Conservation (phyloP, 2,888 invertebrate genomes). For the Caenorhabditis sp. region DNA sequence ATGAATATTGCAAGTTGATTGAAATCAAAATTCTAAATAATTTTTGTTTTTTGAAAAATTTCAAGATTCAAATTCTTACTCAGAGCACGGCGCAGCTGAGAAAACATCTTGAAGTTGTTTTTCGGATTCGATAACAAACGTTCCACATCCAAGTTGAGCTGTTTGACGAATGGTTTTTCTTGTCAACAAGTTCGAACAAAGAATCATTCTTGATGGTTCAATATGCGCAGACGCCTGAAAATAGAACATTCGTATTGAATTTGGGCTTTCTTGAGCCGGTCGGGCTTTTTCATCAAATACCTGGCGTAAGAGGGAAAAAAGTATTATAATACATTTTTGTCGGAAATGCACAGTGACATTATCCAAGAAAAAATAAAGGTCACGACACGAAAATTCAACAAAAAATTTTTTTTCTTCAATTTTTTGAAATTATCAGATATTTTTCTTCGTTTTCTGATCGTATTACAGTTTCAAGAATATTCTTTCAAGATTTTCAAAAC, state of each 20-base stretch:
- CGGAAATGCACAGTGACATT: too few relatives aligned
- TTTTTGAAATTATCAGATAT: neutral
- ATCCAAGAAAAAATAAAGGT: too few relatives aligned
- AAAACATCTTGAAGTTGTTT: conserved; percentile 59
- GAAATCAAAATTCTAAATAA: conserved; percentile 34
- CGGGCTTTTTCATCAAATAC: too few relatives aligned
- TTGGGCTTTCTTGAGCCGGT: too few relatives aligned
- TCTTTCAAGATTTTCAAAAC: neutral
- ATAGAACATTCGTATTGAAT: too few relatives aligned
- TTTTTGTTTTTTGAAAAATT: neutral
- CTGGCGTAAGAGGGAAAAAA: too few relatives aligned
- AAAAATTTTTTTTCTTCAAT: too few relatives aligned
- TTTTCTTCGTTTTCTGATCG: neutral
- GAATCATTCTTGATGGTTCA: conserved; percentile 30
- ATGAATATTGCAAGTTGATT: conserved; percentile 22
- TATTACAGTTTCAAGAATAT: too few relatives aligned
- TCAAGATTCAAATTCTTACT: neutral
- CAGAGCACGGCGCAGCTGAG: neutral
- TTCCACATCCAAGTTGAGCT: conserved; percentile 38
- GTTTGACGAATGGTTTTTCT: conserved; percentile 35
- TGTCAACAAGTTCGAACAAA: conserved; percentile 37
- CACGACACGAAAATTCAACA: too few relatives aligned
- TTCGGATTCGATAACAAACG: conserved; percentile 62
- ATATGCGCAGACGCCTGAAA: conserved; percentile 19
- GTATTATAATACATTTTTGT: too few relatives aligned